Base-by-base conservation (phyloP, 2,113 vertebrate species). In the Dermatemys mawii region DNA sequence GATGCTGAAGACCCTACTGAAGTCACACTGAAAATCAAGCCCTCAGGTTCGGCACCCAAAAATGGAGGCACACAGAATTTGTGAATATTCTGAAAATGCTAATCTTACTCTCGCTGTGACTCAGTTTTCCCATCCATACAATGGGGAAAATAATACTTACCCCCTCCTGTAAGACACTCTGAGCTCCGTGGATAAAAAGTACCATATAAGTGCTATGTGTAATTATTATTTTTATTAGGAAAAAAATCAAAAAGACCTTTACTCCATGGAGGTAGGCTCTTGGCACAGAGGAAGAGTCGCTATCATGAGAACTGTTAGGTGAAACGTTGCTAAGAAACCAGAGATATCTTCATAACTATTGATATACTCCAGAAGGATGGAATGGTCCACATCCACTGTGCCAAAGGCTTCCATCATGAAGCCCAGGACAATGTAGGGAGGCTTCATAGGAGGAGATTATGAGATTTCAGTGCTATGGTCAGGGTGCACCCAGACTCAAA, bases 1-100 rank as follows among this genome's bases (percentile, higher is more conserved):
- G 96, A 82, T 97, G 90, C 83, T 93, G 84, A 96, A 95, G 95
- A 96, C 93, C 95, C 96, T 83, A 95, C 97, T 97, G 88, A 97
- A 94, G 88, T 92, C 92, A 92, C 83, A 92, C 29, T 1, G 92
- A 80, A 96, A 93, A 95, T 84, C 95, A 97, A 97, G 96, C 96
- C 97, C 90, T 95, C 93, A 94, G 93, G 95, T 88, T 84, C 84
- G 41, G 75, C 97, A 96, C 94, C 94, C 96, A 97, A 93, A 97
- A 97, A 96, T 63, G 88, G 87, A 96, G 94, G 92, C 84, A 90
- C 91, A 93, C 95, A 96, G 97, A 96, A 87, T 96, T 96, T 96
- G 94, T 90, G 96, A 97, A 94, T 46, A 73, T 84, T 70, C n/a
- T 84, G 82, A 95, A 96, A 97, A 95, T 93, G 93, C 93, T 97